Evolutionary conservation across 2,888 invertebrate genomes (phyloP).

Genomic region (Coelopa pilipes): DNA sequence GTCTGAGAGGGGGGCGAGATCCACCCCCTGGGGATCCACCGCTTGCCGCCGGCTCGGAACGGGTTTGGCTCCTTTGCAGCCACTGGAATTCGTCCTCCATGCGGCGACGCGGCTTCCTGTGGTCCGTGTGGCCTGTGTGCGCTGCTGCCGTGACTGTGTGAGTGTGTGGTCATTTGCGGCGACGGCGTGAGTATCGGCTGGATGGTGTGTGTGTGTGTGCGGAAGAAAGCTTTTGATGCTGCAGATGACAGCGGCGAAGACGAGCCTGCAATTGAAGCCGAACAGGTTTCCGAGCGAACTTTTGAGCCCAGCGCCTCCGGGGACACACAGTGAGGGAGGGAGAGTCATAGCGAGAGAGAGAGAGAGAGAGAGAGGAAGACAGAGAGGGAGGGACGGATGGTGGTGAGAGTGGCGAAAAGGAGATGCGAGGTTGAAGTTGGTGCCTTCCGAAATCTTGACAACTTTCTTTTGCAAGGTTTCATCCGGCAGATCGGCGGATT

Average conservation of each 20-base stretch:
- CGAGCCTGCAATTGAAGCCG: neutral
- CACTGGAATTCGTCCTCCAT: slow-evolving; percentile 18
- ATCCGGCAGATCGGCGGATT: neutral
- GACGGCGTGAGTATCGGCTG: neutral
- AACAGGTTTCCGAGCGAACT: slow-evolving; percentile 3
- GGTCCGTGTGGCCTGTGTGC: neutral
- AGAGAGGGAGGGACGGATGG: no score
- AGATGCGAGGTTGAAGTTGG: neutral
- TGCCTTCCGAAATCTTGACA: neutral
- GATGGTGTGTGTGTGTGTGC: slow-evolving; percentile 6
- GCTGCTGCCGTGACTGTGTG: neutral
- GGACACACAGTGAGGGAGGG: no score
- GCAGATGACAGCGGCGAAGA: neutral
- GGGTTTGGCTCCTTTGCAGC: slow-evolving; percentile 3
- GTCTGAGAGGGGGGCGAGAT: no score
- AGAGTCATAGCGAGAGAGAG: no score
- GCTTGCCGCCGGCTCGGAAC: neutral
- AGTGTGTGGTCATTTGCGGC: neutral
- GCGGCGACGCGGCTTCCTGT: neutral
- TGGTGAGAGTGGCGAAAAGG: no score
- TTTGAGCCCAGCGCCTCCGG: neutral
- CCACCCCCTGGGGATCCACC: no score
- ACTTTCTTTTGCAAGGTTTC: neutral
- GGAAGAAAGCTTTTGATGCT: slow-evolving; percentile 12
- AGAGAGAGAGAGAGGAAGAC: no score